Percentiles rank a stretch among this genome's conserved stretches.
These are phyloP conservation scores for Triplophysa tibetana DNA, from an alignment of 2,113 vertebrate genomes.

Conservation along the genomic window DNA sequence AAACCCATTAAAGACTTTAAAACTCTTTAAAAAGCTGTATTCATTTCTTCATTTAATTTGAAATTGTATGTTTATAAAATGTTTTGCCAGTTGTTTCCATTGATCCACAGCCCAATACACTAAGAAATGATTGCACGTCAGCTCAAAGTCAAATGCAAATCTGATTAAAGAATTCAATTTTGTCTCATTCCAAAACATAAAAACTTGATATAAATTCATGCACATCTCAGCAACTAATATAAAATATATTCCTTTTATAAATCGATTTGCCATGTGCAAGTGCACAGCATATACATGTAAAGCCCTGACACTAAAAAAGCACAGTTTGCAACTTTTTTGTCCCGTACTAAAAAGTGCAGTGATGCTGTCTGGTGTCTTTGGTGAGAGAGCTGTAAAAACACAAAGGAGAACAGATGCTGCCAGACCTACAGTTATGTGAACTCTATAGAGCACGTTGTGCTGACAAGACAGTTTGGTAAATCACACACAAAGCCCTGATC, in stretches of 20 bases:
- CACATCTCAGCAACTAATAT: not conserved
- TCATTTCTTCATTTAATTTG: not conserved
- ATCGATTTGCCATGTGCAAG: not conserved
- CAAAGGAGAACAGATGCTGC: constrained; percentile 61
- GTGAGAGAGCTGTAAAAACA: constrained; percentile 61
- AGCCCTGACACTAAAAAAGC: constrained; percentile 56
- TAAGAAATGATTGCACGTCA: not conserved
- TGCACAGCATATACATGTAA: constrained; percentile 23
- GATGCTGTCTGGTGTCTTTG: constrained; percentile 67
- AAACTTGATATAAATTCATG: not conserved
- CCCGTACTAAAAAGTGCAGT: constrained; percentile 64
- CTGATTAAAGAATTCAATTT: not conserved
- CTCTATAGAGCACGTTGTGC: constrained; percentile 65
- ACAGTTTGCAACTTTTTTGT: constrained; percentile 68
- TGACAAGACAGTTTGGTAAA: constrained; percentile 70
- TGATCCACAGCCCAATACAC: not conserved
- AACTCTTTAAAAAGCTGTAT: constrained; percentile 45
- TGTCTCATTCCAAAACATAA: constrained; percentile 14
- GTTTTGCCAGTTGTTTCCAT: not conserved
- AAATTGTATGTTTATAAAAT: not conserved
- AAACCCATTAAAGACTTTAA: constrained; percentile 58
- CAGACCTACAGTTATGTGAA: constrained; percentile 57
- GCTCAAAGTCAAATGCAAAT: not conserved
- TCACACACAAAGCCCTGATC: constrained; percentile 65
- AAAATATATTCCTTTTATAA: too few species aligned